Evolutionary conservation across 2,113 vertebrate genomes (phyloP).

Genomic region (Xiphorhynchus elegans): DNA sequence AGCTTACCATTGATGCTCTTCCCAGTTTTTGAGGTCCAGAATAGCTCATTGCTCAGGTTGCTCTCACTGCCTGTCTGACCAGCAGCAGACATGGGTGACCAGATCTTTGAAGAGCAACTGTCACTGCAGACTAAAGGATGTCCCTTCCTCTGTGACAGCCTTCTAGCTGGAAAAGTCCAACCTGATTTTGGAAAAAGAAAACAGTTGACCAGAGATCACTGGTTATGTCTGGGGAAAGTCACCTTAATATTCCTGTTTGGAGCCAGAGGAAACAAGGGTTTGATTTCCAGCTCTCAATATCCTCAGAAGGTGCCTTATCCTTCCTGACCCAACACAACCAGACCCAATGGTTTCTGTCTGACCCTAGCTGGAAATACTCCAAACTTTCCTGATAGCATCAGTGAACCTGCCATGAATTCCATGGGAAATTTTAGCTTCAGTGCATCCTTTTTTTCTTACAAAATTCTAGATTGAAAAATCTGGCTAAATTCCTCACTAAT

Average conservation of each 20-base stretch:
- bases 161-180: background rate
- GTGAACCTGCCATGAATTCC: fast-evolving
- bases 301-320: background rate
- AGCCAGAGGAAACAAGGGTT: background rate
- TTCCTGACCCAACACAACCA: background rate
- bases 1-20: background rate
- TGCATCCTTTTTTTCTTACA: background rate
- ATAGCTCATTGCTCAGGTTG: fast-evolving
- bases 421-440: background rate
- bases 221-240: fast-evolving
- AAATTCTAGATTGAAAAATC: background rate
- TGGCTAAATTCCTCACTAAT: background rate
- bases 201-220: background rate
- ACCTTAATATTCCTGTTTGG: background rate
- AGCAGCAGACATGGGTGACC: background rate
- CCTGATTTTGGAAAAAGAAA: background rate
- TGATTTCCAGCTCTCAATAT: background rate
- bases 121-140: background rate
- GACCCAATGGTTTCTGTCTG: background rate
- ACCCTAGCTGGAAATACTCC: background rate
- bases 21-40: background rate
- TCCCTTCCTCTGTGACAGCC: background rate
- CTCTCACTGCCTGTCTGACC: background rate
- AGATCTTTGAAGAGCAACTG: background rate
- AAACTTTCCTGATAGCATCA: background rate